Evolutionary conservation across 2,888 invertebrate genomes (phyloP).

Genomic region (Amphiduros pacificus): DNA sequence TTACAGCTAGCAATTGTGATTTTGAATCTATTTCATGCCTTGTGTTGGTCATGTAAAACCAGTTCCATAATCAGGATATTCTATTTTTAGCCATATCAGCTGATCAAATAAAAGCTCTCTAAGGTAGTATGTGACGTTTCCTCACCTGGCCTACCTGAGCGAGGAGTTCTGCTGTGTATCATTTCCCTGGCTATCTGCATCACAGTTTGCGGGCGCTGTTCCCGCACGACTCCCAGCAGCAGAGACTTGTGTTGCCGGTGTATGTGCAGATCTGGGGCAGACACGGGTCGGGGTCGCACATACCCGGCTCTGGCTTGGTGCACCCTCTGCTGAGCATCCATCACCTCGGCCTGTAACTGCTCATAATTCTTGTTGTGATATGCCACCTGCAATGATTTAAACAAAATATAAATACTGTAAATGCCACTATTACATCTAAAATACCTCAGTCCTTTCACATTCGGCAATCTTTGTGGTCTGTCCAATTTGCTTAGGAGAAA

Average conservation of each 20-base stretch:
- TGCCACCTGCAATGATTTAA: constrained; percentile 33
- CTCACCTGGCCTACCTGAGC: neutral
- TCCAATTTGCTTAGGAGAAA: too few relatives aligned
- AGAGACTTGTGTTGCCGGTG: constrained; percentile 3
- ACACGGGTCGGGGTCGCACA: constrained; percentile 34
- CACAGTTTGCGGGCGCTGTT: neutral
- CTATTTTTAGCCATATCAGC: too few relatives aligned
- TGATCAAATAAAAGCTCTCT: too few relatives aligned
- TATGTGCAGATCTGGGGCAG: constrained; percentile 29
- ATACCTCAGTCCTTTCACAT: neutral
- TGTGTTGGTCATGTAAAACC: too few relatives aligned
- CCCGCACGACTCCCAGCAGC: neutral
- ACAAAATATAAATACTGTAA: neutral
- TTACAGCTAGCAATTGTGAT: too few relatives aligned
- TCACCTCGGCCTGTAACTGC: constrained; percentile 38
- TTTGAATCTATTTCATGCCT: too few relatives aligned
- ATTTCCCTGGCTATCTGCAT: neutral
- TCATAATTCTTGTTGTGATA: constrained; percentile 41
- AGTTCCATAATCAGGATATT: too few relatives aligned
- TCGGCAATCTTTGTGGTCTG: too few relatives aligned
- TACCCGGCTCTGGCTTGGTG: constrained; percentile 43
- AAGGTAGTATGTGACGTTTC: too few relatives aligned
- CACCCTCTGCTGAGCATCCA: constrained; percentile 40
- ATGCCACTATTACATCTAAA: neutral
- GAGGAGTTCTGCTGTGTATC: too few relatives aligned